Conservation (phyloP, 2,888 invertebrate species). For the Azorinus chamasolen region DNA sequence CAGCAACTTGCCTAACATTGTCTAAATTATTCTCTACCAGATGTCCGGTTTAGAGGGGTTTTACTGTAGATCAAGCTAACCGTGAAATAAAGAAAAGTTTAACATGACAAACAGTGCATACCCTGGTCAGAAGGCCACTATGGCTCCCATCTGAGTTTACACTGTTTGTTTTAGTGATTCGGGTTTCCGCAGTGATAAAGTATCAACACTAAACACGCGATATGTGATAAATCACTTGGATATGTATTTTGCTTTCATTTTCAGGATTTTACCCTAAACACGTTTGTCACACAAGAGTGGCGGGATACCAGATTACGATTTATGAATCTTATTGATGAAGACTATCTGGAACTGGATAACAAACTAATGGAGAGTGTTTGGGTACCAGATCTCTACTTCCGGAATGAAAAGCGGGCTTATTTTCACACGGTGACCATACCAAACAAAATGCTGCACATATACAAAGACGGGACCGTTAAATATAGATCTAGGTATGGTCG, state of each 20-base stretch:
- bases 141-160: too few relatives aligned
- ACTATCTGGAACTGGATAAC: slow-evolving; percentile 77
- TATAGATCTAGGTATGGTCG: slow-evolving; percentile 71
- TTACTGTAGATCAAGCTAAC: too few relatives aligned
- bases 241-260: slow-evolving; percentile 11
- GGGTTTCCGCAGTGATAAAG: too few relatives aligned
- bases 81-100: too few relatives aligned
- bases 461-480: slow-evolving; percentile 74
- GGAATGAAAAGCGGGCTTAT: slow-evolving; percentile 79
- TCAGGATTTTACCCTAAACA: slow-evolving; percentile 76
- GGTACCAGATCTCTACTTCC: slow-evolving; percentile 81
- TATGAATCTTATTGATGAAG: slow-evolving; percentile 70
- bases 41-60: too few relatives aligned
- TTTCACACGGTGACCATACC: slow-evolving; percentile 82
- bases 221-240: too few relatives aligned
- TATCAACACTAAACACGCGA: too few relatives aligned
- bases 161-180: too few relatives aligned
- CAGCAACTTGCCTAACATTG: too few relatives aligned
- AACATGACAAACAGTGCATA: too few relatives aligned
- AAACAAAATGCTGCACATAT: slow-evolving; percentile 79
- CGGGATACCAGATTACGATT: slow-evolving; percentile 70
- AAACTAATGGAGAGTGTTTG: slow-evolving; percentile 77
- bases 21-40: too few relatives aligned
- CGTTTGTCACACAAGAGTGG: slow-evolving; percentile 77
- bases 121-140: too few relatives aligned